phyloP scores from a whole-genome alignment of 1,140 invertebrate genomes.

The Oncopeltus fasciatus region DNA sequence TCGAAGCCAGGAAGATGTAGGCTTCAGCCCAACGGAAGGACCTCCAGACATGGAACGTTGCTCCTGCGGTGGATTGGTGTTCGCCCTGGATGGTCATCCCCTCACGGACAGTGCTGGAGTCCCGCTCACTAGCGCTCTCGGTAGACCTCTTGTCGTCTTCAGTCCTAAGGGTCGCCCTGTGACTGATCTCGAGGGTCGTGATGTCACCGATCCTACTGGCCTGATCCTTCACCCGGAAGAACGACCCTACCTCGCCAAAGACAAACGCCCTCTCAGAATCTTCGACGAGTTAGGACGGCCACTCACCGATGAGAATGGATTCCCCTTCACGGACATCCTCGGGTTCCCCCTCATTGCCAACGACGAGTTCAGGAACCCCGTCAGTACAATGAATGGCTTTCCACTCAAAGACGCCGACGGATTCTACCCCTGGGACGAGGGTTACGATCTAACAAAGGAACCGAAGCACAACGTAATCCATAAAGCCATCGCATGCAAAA shows the following conservation, averaged over 20 bases:
- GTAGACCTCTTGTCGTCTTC: not conserved
- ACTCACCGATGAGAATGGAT: not conserved
- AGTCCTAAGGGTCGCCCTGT: not conserved
- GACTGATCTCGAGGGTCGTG: not conserved
- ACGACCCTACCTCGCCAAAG: not conserved
- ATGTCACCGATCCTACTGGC: not conserved
- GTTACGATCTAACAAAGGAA: not conserved
- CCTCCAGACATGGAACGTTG: not conserved
- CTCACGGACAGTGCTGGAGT: not conserved
- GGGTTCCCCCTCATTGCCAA: not conserved
- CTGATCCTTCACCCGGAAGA: not conserved
- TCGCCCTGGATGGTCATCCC: not conserved
- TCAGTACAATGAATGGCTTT: not conserved
- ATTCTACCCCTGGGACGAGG: not conserved
- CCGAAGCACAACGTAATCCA: not conserved
- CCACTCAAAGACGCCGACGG: not conserved
- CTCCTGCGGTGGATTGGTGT: not conserved
- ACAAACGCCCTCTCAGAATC: not conserved
- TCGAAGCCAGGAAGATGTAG: not conserved
- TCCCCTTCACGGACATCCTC: not conserved
- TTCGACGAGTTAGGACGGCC: not conserved
- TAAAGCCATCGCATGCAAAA: not conserved
- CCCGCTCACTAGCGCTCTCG: not conserved
- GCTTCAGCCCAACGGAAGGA: not conserved
- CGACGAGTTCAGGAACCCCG: not conserved